These are phyloP conservation scores for Eufriesea mexicana DNA, from an alignment of 1,140 invertebrate species.

Conservation along the genomic window DNA sequence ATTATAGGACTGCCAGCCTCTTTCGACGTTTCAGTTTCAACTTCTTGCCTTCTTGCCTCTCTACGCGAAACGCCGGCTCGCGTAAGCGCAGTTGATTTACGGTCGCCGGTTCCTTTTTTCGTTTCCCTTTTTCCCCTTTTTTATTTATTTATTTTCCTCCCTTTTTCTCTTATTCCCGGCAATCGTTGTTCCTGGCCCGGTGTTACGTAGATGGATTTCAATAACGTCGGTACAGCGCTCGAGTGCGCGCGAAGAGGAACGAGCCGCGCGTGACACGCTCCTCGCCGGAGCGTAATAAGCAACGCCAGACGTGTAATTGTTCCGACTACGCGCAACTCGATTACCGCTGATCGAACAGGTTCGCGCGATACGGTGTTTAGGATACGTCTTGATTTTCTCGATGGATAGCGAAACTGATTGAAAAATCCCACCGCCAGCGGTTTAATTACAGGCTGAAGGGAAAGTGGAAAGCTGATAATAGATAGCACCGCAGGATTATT, in stretches of 20 bases:
- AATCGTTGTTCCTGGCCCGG: neutral
- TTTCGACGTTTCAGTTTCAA: constrained; percentile 74
- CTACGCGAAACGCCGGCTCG: constrained; percentile 42
- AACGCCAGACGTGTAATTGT: constrained; percentile 22
- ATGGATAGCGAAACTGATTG: neutral
- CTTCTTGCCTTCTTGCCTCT: constrained; percentile 66
- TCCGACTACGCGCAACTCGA: neutral
- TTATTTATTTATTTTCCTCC: neutral
- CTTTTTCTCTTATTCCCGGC: too few relatives aligned
- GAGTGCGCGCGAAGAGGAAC: neutral
- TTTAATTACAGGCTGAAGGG: neutral
- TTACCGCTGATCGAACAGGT: neutral
- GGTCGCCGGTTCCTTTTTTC: constrained; percentile 52
- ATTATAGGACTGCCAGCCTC: constrained; percentile 76
- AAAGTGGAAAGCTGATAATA: neutral
- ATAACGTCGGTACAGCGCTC: constrained; percentile 33
- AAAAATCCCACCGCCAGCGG: neutral
- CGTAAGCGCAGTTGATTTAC: constrained; percentile 69
- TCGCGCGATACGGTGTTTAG: neutral
- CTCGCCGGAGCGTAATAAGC: neutral
- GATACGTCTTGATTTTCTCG: neutral
- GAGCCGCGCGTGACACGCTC: constrained; percentile 11
- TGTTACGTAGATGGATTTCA: constrained; percentile 42
- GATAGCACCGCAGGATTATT: neutral
- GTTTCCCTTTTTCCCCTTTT: neutral